A percentile compares a stretch with the other conserved stretches of the same genome.
These are phyloP conservation scores for Nomada ruficornis DNA, from an alignment of 2,888 invertebrate genomes.

Conservation along the genomic window DNA sequence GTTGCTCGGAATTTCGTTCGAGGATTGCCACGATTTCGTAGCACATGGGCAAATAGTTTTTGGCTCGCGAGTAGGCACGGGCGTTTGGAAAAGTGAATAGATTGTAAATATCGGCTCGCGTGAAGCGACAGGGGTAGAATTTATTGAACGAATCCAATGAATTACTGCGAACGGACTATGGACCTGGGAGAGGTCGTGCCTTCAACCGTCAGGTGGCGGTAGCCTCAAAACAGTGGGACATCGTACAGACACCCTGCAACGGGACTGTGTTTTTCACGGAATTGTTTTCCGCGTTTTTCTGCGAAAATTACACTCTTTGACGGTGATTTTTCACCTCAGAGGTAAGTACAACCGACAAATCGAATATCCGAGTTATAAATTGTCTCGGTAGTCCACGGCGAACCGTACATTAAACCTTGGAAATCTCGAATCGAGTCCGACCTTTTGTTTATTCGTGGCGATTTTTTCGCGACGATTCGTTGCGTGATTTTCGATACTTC, in stretches of 20 bases:
- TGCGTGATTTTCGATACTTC: conserved; percentile 69
- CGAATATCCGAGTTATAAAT: conserved; percentile 22
- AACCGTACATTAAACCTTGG: conserved; percentile 40
- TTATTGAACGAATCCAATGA: conserved; percentile 48
- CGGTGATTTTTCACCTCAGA: conserved; percentile 79
- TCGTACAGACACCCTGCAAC: conserved; percentile 83
- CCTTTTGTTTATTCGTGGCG: conserved; percentile 83
- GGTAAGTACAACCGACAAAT: conserved; percentile 74
- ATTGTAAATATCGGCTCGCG: background rate
- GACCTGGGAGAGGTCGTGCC: conserved; percentile 75
- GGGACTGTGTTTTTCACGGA: conserved; percentile 81
- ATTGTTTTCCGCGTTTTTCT: conserved; percentile 79
- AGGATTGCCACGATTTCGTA: conserved; percentile 4
- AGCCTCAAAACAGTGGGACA: conserved; percentile 80
- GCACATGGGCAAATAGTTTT: background rate
- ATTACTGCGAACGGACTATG: conserved; percentile 78
- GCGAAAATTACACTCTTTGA: conserved; percentile 75
- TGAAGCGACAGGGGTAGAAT: conserved; percentile 49
- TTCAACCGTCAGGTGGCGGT: conserved; percentile 79
- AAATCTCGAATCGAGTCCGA: conserved; percentile 74
- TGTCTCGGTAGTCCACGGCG: conserved; percentile 25
- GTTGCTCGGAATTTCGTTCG: conserved; percentile 66
- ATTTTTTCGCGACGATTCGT: conserved; percentile 77
- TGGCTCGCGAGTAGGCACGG: conserved; percentile 12
- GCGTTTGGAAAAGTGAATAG: background rate